These are phyloP conservation scores for Anolis carolinensis DNA, from an alignment of 2,113 vertebrate species.

Conservation along the genomic window DNA sequence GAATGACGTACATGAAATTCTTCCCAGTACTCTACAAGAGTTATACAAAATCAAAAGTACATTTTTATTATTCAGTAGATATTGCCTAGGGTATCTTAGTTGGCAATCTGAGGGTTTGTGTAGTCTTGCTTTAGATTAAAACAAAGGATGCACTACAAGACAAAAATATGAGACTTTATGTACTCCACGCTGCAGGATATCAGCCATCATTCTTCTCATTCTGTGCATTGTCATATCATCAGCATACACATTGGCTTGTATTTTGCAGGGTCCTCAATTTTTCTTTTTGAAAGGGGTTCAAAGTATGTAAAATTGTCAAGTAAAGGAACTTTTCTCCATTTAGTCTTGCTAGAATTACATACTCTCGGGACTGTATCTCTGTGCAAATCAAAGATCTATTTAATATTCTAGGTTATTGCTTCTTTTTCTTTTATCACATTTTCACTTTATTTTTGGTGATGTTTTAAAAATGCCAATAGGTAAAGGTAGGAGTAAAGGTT, in stretches of 20 bases:
- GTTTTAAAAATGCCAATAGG: background rate
- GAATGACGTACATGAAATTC: background rate
- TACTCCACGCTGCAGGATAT: background rate
- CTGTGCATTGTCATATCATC: slow-evolving; percentile 7
- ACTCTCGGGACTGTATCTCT: background rate
- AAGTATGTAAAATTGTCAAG: background rate
- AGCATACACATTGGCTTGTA: background rate
- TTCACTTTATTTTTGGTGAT: background rate
- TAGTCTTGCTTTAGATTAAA: background rate
- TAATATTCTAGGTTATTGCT: background rate
- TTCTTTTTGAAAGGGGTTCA: background rate
- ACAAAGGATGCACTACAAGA: background rate
- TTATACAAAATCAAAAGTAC: background rate
- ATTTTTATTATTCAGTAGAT: background rate
- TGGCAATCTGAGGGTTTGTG: background rate
- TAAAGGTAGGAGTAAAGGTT: too few species aligned
- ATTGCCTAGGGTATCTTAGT: background rate
- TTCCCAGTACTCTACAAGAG: background rate
- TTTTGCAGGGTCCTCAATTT: background rate
- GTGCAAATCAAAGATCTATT: background rate
- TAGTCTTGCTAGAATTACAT: background rate
- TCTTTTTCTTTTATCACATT: background rate
- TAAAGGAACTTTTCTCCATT: background rate
- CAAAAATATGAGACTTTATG: slow-evolving; percentile 1
- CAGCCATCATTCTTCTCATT: background rate